Percentiles rank a stretch among this genome's conserved stretches.
phyloP scores from a whole-genome alignment of 2,888 invertebrate genomes.

The Acronicta aceris region DNA sequence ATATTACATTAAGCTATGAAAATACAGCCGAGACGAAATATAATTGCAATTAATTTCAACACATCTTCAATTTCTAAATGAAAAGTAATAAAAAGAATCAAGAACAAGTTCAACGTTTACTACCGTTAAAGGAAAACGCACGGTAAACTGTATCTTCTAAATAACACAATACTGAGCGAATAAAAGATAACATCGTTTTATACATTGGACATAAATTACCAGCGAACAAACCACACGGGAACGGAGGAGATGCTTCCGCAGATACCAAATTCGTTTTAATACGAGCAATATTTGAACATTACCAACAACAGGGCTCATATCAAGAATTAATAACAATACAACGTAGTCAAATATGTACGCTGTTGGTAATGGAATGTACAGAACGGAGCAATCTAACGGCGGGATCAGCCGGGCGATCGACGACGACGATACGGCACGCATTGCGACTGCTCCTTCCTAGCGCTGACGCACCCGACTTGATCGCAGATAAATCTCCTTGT shows the following conservation, averaged over 20 bases:
- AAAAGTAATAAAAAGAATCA: constrained; percentile 3
- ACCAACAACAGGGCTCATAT: constrained; percentile 41
- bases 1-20: constrained; percentile 24
- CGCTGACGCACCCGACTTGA: constrained; percentile 43
- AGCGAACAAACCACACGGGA: constrained; percentile 35
- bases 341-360: constrained; percentile 52
- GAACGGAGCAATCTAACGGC: constrained; percentile 54
- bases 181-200: constrained; percentile 45
- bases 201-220: constrained; percentile 47
- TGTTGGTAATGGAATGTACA: constrained; percentile 53
- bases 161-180: constrained; percentile 40
- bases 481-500: constrained; percentile 50
- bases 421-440: constrained; percentile 64
- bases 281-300: constrained; percentile 41
- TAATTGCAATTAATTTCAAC: neutral
- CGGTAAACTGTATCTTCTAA: constrained; percentile 34
- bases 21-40: neutral
- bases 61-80: neutral
- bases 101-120: constrained; percentile 3
- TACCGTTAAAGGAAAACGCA: constrained; percentile 26
- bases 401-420: constrained; percentile 57
- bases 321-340: constrained; percentile 46
- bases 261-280: constrained; percentile 51
- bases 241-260: constrained; percentile 41
- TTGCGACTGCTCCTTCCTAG: constrained; percentile 46